These are phyloP conservation scores for Physella acuta DNA, from an alignment of 1,140 invertebrate genomes.

Conservation along the genomic window DNA sequence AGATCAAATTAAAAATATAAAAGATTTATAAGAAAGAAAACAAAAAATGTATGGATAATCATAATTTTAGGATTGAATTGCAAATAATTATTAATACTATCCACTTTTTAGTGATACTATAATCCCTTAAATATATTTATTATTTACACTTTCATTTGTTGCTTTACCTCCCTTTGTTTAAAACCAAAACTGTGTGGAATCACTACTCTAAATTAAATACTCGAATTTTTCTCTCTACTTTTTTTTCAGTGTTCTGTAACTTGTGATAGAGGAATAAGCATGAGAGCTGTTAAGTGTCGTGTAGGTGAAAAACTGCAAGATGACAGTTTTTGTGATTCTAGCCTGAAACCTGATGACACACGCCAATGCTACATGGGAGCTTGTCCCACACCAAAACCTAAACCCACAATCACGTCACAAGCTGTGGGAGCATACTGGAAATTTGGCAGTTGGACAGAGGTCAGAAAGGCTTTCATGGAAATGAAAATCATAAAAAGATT, in stretches of 20 bases:
- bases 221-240: background rate
- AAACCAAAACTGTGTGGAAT: background rate
- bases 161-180: background rate
- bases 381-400: slow-evolving; percentile 34
- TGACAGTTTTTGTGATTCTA: slow-evolving; percentile 38
- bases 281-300: slow-evolving; percentile 39
- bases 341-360: slow-evolving; percentile 33
- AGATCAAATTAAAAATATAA: too few species aligned
- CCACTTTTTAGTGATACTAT: too few species aligned
- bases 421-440: slow-evolving; percentile 36
- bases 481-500: background rate
- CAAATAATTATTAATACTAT: too few species aligned
- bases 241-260: slow-evolving; percentile 54
- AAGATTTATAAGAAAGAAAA: too few species aligned
- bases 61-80: too few species aligned
- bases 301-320: slow-evolving; percentile 29
- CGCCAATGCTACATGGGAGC: slow-evolving; percentile 35
- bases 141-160: too few species aligned
- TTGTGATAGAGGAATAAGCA: slow-evolving; percentile 48
- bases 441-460: slow-evolving; percentile 47
- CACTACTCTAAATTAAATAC: background rate
- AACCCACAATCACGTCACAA: slow-evolving; percentile 18
- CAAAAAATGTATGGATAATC: too few species aligned
- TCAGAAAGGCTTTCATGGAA: slow-evolving; percentile 22
- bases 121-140: too few species aligned